Evolutionary conservation across 2,888 invertebrate species (phyloP), one percentile per base, ranked within the genome.

Genomic region (Anthophora plumipes): DNA sequence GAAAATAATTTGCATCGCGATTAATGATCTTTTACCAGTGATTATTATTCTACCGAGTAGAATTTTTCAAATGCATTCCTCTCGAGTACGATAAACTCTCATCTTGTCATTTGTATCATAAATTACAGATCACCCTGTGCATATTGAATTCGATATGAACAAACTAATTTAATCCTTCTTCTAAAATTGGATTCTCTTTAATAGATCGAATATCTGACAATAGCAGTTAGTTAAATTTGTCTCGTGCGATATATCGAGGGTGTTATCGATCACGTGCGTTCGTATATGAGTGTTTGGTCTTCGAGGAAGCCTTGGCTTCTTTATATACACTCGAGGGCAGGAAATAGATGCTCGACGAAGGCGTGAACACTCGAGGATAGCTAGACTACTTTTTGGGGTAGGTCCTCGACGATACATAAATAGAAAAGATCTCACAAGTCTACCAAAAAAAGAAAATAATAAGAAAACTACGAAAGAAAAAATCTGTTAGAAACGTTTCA

Each of bases 311-410:
- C n/a, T 14, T 1, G 31, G 12, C 41, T 67, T 14, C 14, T 12
- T 25, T 43, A 17, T n/a, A 2, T 9, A 8, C 0, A 31, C 31
- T 55, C 3, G 31, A 14, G 55, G 6, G 46, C 20, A 43, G 68
- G 68, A 68, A 68, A 46, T 31, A 41, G 68, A 57, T 43, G 20
- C 55, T 68, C 68, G 55, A 68, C 43, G 25, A 43, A 37, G 41
- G 68, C 68, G 67, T 41, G 67, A 67, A 55, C 43, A 55, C 67
- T 67, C 4, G 54, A 55, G 54, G 41, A 20, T 14, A 17, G 31
- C 22, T 54, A 25, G 54, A 31, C n/a, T 17, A 22, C 12, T 39
- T 39, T 66, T 17, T 39, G 11, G 12, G 17, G 52, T 39, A 7
- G 61, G 7, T 48, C 0, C 63, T 50, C 3, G n/a, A 12, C 48